These are phyloP conservation scores for Microtus ochrogaster DNA, from an alignment of 2,113 vertebrate species.

Conservation along the genomic window DNA sequence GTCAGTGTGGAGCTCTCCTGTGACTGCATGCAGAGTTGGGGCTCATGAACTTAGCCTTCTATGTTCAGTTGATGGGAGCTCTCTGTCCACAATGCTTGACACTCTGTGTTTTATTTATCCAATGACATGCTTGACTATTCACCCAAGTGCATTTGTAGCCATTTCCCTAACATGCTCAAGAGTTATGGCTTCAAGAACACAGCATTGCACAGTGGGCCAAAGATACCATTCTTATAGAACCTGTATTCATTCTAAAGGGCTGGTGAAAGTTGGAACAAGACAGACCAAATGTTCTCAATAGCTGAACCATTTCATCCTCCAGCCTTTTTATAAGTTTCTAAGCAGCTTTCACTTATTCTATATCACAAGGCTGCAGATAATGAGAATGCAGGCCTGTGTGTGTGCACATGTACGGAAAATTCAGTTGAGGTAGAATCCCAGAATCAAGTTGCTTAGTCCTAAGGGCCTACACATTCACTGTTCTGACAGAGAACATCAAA, in stretches of 20 bases:
- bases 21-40: accelerated
- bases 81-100: background rate
- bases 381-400: background rate
- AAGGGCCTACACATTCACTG: background rate
- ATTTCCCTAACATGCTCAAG: background rate
- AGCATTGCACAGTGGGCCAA: background rate
- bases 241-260: background rate
- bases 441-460: background rate
- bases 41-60: accelerated
- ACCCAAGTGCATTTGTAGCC: accelerated
- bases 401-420: background rate
- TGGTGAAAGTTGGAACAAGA: background rate
- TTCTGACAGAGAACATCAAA: background rate
- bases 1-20: background rate
- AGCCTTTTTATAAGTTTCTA: background rate
- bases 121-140: background rate
- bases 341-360: background rate
- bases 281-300: background rate
- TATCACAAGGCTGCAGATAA: accelerated
- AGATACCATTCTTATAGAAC: background rate
- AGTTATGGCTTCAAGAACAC: background rate
- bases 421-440: background rate
- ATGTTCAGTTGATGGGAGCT: background rate
- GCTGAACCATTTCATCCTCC: too few species aligned
- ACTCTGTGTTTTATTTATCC: background rate